A percentile compares a stretch with the other conserved stretches of the same genome.
phyloP scores from a whole-genome alignment of 2,888 invertebrate species.

The Dryadula phaetusa region DNA sequence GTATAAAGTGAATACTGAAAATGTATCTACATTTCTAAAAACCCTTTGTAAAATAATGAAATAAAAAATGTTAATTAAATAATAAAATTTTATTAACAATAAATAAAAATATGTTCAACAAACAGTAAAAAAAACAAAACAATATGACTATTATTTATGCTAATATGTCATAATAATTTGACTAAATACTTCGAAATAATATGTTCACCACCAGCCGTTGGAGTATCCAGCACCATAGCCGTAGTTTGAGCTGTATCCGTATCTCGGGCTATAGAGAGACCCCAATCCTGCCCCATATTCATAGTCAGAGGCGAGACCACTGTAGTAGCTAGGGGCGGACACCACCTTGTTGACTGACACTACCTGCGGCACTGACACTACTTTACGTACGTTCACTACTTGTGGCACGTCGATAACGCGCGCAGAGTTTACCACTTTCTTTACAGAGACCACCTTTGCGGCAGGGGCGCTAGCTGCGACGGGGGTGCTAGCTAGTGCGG shows the following conservation, averaged over 20 bases:
- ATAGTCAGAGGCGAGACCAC: constrained; percentile 43
- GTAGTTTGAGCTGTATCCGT: not conserved
- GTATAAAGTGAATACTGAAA: too few relatives aligned
- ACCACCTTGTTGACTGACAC: constrained; percentile 65
- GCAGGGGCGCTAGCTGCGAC: constrained; percentile 33
- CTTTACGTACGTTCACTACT: constrained; percentile 58
- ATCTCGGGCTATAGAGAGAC: constrained; percentile 35
- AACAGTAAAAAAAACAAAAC: not conserved
- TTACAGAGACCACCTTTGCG: constrained; percentile 54
- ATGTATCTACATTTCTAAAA: too few relatives aligned
- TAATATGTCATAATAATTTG: constrained; percentile 14
- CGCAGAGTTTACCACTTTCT: constrained; percentile 58
- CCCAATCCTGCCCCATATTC: constrained; percentile 42
- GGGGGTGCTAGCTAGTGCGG: not conserved
- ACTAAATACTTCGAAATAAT: not conserved
- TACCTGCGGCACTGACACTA: constrained; percentile 62
- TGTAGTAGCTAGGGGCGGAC: constrained; percentile 50
- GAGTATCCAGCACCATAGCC: constrained; percentile 11
- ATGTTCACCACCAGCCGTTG: constrained; percentile 48
- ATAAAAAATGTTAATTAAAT: not conserved
- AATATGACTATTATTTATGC: not conserved
- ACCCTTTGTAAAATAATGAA: not conserved
- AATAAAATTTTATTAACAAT: not conserved
- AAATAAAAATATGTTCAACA: not conserved
- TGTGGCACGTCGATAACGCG: constrained; percentile 57